phyloP scores from a whole-genome alignment of 1,140 invertebrate species.

The Reticulitermes speratus region DNA sequence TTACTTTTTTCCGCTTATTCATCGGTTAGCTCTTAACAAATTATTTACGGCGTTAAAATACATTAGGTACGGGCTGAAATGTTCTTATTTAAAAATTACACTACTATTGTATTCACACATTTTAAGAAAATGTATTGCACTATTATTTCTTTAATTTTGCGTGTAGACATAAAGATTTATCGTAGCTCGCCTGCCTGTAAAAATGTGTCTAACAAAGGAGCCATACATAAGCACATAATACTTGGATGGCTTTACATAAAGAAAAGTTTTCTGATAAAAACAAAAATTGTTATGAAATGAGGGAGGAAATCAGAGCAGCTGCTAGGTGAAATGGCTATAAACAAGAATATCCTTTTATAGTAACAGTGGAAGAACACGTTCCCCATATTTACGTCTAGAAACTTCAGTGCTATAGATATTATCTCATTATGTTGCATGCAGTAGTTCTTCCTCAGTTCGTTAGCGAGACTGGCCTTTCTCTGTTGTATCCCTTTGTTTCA shows the following conservation, averaged over 20 bases:
- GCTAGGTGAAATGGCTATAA: not conserved
- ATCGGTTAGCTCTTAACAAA: too few relatives aligned
- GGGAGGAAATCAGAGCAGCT: not conserved
- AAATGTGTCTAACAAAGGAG: not conserved
- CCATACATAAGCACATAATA: not conserved
- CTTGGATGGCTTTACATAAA: not conserved
- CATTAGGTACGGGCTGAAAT: too few relatives aligned
- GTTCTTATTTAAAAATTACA: too few relatives aligned
- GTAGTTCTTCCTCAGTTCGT: not conserved
- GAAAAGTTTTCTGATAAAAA: not conserved
- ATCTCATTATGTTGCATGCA: not conserved
- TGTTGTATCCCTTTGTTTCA: not conserved
- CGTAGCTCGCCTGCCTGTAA: not conserved
- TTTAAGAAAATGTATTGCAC: too few relatives aligned
- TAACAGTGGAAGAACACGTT: not conserved
- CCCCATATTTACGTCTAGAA: too few relatives aligned
- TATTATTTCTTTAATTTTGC: too few relatives aligned
- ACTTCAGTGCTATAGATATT: not conserved
- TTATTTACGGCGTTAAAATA: too few relatives aligned
- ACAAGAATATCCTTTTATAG: not conserved
- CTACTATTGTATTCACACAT: too few relatives aligned
- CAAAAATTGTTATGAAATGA: not conserved
- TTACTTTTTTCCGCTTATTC: too few relatives aligned
- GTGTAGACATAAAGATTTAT: too few relatives aligned
- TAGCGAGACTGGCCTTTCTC: not conserved